A percentile compares a stretch with the other conserved stretches of the same genome.
phyloP scores from a whole-genome alignment of 2,113 vertebrate genomes.

The Menidia beryllina region DNA sequence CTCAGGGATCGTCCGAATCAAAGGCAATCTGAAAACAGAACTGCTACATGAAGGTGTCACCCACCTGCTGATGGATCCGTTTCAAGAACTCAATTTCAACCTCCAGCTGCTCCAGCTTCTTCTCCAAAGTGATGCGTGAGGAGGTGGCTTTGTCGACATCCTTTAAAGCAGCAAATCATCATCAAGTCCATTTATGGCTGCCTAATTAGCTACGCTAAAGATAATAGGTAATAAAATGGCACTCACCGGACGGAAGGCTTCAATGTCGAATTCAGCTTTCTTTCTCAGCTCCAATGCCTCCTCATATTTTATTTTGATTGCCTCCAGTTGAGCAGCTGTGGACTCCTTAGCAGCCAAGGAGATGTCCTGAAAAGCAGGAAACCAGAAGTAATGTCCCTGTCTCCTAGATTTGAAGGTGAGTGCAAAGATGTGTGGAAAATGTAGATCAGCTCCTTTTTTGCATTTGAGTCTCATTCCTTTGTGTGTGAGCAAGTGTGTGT shows the following conservation, averaged over 20 bases:
- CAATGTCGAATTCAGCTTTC: constrained; percentile 81
- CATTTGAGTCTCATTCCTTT: constrained; percentile 14
- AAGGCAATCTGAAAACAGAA: not conserved
- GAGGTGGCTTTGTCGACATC: constrained; percentile 76
- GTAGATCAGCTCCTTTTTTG: constrained; percentile 35
- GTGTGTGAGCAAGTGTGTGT: constrained; percentile 7
- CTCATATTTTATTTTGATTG: constrained; percentile 81
- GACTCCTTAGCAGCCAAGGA: constrained; percentile 77
- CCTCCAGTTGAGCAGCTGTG: constrained; percentile 73
- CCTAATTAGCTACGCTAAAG: not conserved
- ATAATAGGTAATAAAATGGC: constrained; percentile 7
- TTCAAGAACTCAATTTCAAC: constrained; percentile 79
- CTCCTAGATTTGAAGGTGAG: constrained; percentile 49
- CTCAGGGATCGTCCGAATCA: not conserved
- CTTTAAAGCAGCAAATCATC: constrained; percentile 46
- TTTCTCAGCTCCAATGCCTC: constrained; percentile 80
- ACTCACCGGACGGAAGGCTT: constrained; percentile 82
- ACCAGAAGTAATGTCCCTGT: constrained; percentile 39
- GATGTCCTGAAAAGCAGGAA: constrained; percentile 77
- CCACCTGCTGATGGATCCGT: constrained; percentile 81
- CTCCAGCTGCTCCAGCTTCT: constrained; percentile 80
- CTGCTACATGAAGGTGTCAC: not conserved
- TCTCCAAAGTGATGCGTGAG: constrained; percentile 74
- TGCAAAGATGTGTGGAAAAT: constrained; percentile 42
- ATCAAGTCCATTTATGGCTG: not conserved